phyloP scores from a whole-genome alignment of 2,888 invertebrate species.

The Troides oblongomaculatus region DNA sequence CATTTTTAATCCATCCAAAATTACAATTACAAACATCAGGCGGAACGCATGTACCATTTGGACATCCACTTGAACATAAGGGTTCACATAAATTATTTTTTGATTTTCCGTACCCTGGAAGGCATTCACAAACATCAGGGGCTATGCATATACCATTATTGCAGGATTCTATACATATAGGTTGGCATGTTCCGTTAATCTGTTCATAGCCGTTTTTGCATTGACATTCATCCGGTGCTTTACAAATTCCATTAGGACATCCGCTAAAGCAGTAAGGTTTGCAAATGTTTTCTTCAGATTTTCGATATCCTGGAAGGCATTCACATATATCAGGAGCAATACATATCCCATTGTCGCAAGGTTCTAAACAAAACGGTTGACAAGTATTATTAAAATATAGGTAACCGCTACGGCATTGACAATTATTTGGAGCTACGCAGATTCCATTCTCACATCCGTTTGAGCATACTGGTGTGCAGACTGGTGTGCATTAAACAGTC shows the following conservation, averaged over 20 bases:
- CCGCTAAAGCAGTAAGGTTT: slow-evolving; percentile 43
- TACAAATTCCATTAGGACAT: slow-evolving; percentile 46
- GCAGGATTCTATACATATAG: slow-evolving; percentile 65
- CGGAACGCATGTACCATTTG: slow-evolving; percentile 38
- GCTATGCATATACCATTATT: slow-evolving; percentile 71
- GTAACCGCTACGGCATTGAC: slow-evolving; percentile 50
- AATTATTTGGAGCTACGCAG: slow-evolving; percentile 49
- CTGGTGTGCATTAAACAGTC: not conserved
- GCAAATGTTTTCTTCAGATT: slow-evolving; percentile 39
- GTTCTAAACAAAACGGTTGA: slow-evolving; percentile 56
- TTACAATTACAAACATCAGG: slow-evolving; percentile 44
- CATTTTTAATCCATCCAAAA: slow-evolving; percentile 32
- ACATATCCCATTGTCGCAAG: slow-evolving; percentile 74
- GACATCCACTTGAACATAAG: slow-evolving; percentile 42
- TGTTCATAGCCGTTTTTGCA: slow-evolving; percentile 47
- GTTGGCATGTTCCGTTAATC: slow-evolving; percentile 43
- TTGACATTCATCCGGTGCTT: slow-evolving; percentile 47
- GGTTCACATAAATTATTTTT: slow-evolving; percentile 41
- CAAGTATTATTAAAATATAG: slow-evolving; percentile 40
- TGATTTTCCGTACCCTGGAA: slow-evolving; percentile 53
- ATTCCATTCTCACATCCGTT: slow-evolving; percentile 37
- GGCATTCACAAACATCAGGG: slow-evolving; percentile 70
- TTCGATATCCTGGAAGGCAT: slow-evolving; percentile 63
- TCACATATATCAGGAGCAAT: slow-evolving; percentile 67
- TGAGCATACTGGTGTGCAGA: slow-evolving; percentile 36